Base-by-base conservation (phyloP, 2,888 invertebrate species). In the Iselma pallidipennis region DNA sequence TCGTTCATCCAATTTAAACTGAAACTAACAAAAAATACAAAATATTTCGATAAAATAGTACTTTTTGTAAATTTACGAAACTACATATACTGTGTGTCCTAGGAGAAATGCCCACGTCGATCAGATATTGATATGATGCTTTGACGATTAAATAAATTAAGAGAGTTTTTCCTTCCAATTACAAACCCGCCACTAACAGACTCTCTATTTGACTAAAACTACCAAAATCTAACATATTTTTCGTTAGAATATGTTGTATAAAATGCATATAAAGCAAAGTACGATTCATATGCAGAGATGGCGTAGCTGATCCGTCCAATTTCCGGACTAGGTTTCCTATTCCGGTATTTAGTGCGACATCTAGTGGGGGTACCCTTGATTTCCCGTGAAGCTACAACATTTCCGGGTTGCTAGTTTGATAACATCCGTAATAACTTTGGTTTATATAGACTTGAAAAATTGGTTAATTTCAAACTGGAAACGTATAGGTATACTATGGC, bases 291-390 rank as follows among this genome's bases (percentile, higher is more conserved):
- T 75, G 77, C 75, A 71, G 71, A 72, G 67, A 69, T 69, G 69
- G 64, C 67, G 67, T 60, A 71, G 70, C 33, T 71, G 74, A 76
- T 78, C 75, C 74, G 75, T 74, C 74, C 76, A 78, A 79, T 78
- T 79, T 78, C 78, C 78, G 76, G 71, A 57, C 69, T 71, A 70
- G 77, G 78, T 78, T 78, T 78, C 77, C 77, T 69, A 72, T 76
- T 76, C 77, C 79, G 77, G 78, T 72, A 76, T 76, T 78, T 77
- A 78, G 74, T 71, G 71, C 73, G 74, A 74, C 76, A 75, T 74
- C 74, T 72, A 74, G 68, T 71, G 68, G 60, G 65, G 63, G 66
- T 59, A 65, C 55, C 57, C 63, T 62, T 65, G 64, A 64, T 60
- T 62, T 62, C 62, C 59, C 61, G 37, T 25, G 55, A 51, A 55